Base-by-base conservation (phyloP, 2,888 invertebrate genomes). In the Andricus quercusramuli region DNA sequence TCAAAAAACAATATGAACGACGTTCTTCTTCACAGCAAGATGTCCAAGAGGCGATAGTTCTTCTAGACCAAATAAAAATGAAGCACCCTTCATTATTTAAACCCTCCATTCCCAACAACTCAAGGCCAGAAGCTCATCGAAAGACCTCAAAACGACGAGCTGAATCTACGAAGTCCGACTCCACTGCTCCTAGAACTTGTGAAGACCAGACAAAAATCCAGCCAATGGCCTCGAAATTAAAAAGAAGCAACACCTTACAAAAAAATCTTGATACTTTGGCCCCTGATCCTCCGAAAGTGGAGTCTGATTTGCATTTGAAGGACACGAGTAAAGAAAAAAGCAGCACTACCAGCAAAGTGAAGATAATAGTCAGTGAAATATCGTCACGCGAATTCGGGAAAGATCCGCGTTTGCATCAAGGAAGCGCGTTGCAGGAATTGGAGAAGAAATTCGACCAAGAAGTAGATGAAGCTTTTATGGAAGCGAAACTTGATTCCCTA, bases 311-410 rank as follows among this genome's bases (percentile, higher is more conserved):
- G 77, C 51, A 56, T 67, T 64, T 65, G 78, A 80, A 79, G n/a
- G 76, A 78, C 2, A 47, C 70, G 13, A 82, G 78, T 65, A 85
- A 84, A 56, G 84, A 86, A 77, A 78, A 66, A 59, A 79, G 62
- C 59, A 79, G 80, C 51, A 82, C 85, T 17, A 78, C 86, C 47
- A 90, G 87, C 51, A 85, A 88, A 44, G 88, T 92, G 1, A 90
- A 90, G 66, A 91, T 92, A 85, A 86, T 92, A 65, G 90, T 91
- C 4, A 89, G 86, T 74, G 88, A 91, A 79, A 87, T 82, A 1
- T 79, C 88, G 6, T 82, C 83, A 62, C 85, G 85, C n/a, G 62
- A 80, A 25, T 84, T 85, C 22, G 25, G 37, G 5, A 56, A 74
- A 74, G 20, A 56, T n/a, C 8, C 20, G 51, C 32, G 74, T n/a